A percentile compares a stretch with the other conserved stretches of the same genome.
Evolutionary conservation across 30 jellyfish, hydroid and myxozoan species (phyloP).

Genomic region (Cassiopea xamachana): DNA sequence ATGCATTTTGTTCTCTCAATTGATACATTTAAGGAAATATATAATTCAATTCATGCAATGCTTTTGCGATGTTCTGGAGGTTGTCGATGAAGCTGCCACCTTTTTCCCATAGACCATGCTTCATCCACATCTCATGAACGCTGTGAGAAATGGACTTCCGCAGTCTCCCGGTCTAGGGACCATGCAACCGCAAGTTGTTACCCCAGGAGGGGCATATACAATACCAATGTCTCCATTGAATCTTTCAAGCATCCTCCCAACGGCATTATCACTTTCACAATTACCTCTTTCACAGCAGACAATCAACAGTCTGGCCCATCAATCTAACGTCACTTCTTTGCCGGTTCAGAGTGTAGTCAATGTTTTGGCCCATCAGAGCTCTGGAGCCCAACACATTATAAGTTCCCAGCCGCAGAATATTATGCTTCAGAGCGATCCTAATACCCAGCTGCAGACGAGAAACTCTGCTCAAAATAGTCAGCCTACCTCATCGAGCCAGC

Average conservation of each 20-base stretch:
- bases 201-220: conserved; percentile 62
- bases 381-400: conserved; percentile 7
- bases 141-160: conserved; percentile 62
- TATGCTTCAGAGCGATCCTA: neutral
- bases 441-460: neutral
- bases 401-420: neutral
- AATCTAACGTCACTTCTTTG: conserved; percentile 3
- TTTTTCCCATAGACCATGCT: conserved; percentile 28
- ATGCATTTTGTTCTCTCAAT: no score
- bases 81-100: neutral
- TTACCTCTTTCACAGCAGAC: conserved; percentile 67
- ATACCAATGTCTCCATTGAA: conserved; percentile 72
- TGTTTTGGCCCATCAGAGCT: neutral
- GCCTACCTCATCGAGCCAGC: neutral
- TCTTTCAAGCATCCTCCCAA: conserved; percentile 68
- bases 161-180: conserved; percentile 22
- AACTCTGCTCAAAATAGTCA: neutral
- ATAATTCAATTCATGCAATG: no score
- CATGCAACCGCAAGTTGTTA: conserved; percentile 63
- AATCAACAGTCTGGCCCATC: conserved; percentile 53
- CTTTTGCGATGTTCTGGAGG: no score
- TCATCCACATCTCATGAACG: conserved; percentile 59
- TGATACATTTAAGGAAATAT: no score
- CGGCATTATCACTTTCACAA: conserved; percentile 75
- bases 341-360: neutral